Percentiles rank a stretch among this genome's conserved stretches.
Conservation (phyloP, 2,888 invertebrate species). For the Melanostoma scalare region DNA sequence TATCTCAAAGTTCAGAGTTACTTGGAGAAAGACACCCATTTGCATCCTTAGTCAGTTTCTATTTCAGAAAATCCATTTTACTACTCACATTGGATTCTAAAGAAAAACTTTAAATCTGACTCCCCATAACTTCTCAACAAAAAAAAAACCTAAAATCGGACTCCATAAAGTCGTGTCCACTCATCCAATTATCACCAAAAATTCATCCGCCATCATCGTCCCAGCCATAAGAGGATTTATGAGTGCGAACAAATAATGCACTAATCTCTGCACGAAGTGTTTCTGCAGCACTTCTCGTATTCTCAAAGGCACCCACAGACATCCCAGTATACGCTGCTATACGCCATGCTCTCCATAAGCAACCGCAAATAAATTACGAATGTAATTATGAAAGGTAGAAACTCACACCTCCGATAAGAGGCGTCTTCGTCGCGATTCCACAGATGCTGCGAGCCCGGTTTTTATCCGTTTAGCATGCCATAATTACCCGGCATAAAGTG, state of each 20-base stretch:
- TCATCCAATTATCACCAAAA: constrained; percentile 65
- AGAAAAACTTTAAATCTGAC: too few relatives aligned
- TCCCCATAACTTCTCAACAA: too few relatives aligned
- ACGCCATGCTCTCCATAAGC: constrained; percentile 6
- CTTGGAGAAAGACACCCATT: too few relatives aligned
- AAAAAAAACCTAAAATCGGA: too few relatives aligned
- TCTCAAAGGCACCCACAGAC: constrained; percentile 13
- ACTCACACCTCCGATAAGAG: constrained; percentile 73
- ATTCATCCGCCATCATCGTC: constrained; percentile 34
- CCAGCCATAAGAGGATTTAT: constrained; percentile 58
- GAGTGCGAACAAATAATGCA: constrained; percentile 69
- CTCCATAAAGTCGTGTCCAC: constrained; percentile 34
- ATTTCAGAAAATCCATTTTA: too few relatives aligned
- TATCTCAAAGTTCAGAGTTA: too few relatives aligned
- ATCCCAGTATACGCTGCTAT: background rate
- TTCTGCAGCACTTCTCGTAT: constrained; percentile 1
- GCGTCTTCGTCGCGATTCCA: constrained; percentile 48
- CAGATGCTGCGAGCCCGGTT: constrained; percentile 68
- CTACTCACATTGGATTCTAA: too few relatives aligned
- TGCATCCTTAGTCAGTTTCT: too few relatives aligned
- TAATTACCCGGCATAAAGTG: constrained; percentile 73
- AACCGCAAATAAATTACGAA: constrained; percentile 70
- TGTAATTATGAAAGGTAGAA: constrained; percentile 72
- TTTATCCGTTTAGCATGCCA: constrained; percentile 73
- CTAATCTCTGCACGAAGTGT: constrained; percentile 67